Percentiles rank a stretch among this genome's conserved stretches.
Conservation (phyloP, 2,888 invertebrate genomes). For the Serrognathus titanus region DNA sequence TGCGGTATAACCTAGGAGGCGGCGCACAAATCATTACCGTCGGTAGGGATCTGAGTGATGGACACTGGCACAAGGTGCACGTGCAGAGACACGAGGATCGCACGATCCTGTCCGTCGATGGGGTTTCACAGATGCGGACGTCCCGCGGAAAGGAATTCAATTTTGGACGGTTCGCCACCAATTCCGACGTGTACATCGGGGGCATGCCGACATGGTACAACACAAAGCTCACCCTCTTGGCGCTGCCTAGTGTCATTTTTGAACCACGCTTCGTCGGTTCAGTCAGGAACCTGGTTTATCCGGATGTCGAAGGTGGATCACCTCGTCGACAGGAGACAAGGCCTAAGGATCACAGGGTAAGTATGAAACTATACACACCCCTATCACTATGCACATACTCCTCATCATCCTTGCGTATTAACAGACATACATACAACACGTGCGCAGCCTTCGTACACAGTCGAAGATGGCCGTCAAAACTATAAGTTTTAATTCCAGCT, state of each 20-base stretch:
- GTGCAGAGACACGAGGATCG: conserved; percentile 76
- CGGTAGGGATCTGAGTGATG: conserved; percentile 82
- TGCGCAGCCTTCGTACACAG: too few species aligned
- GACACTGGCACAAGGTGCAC: conserved; percentile 90
- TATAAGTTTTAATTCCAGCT: too few species aligned
- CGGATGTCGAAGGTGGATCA: conserved; percentile 73
- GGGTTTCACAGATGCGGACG: conserved; percentile 71
- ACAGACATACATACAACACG: too few species aligned
- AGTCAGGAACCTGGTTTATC: conserved; percentile 87
- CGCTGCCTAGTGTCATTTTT: conserved; percentile 87
- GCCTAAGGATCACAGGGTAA: conserved; percentile 75
- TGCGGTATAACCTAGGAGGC: conserved; percentile 88
- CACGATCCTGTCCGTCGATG: conserved; percentile 83
- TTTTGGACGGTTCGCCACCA: conserved; percentile 81
- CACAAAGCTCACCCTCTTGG: conserved; percentile 78
- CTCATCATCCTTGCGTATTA: too few species aligned
- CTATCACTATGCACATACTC: too few species aligned
- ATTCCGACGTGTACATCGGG: conserved; percentile 94
- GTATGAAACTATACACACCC: conserved; percentile 11
- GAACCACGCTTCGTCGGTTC: conserved; percentile 90
- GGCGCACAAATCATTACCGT: conserved; percentile 89
- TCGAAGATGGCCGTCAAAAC: too few species aligned
- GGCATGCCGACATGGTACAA: conserved; percentile 93
- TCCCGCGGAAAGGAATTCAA: conserved; percentile 85
- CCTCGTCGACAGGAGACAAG: conserved; percentile 83